These are phyloP conservation scores for Allolobophora icterica DNA, from an alignment of 2,888 invertebrate genomes.

Conservation along the genomic window DNA sequence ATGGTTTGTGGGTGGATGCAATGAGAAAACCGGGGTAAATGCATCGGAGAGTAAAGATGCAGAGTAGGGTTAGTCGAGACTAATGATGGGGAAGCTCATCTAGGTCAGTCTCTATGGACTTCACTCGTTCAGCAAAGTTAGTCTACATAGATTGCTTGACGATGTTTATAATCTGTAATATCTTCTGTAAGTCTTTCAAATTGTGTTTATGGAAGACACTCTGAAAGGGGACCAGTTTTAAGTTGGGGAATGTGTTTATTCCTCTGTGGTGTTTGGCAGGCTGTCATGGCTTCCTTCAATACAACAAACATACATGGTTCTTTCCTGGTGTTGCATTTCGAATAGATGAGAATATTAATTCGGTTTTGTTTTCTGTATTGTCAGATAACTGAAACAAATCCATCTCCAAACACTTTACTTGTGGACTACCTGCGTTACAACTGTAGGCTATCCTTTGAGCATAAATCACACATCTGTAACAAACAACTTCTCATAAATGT, in stretches of 20 bases:
- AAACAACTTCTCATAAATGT: too few species aligned
- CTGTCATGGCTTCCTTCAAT: background rate
- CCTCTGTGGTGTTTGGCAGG: background rate
- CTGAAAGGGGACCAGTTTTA: background rate
- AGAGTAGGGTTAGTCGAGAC: too few species aligned
- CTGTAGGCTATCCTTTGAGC: constrained; percentile 40
- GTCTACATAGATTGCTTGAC: background rate
- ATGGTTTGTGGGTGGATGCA: too few species aligned
- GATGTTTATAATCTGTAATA: too few species aligned
- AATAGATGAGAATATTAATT: too few species aligned
- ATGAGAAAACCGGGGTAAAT: too few species aligned
- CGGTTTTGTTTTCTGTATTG: background rate
- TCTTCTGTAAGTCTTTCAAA: background rate
- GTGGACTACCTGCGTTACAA: constrained; percentile 40
- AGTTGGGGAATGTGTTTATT: background rate
- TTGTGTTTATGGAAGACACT: background rate
- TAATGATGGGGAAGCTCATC: too few species aligned
- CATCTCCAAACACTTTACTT: constrained; percentile 37
- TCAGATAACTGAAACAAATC: constrained; percentile 38
- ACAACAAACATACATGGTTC: too few species aligned
- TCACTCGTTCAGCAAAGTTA: background rate
- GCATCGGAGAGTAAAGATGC: too few species aligned
- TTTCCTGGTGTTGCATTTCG: too few species aligned
- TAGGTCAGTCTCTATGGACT: too few species aligned
- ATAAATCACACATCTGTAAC: background rate